Evolutionary conservation across 2,888 invertebrate species (phyloP).

Genomic region (Aphodius granarius): DNA sequence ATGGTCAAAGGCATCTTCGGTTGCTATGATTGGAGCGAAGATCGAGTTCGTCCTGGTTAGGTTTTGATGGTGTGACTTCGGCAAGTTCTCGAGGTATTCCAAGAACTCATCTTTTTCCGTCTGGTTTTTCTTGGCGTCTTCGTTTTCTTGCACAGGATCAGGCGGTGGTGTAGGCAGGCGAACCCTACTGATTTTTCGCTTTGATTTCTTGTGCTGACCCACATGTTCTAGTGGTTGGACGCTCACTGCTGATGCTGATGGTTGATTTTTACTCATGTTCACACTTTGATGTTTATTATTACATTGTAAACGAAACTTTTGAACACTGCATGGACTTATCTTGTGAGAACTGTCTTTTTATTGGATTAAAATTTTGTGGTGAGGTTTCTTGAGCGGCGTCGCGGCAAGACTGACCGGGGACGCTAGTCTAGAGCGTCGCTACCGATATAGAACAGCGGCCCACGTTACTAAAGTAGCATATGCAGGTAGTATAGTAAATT

Average conservation of each 20-base stretch:
- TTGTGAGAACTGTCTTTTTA: conserved; percentile 8
- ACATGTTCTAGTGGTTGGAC: conserved; percentile 31
- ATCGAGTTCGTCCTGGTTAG: conserved; percentile 57
- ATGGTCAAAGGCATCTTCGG: conserved; percentile 74
- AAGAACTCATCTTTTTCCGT: conserved; percentile 52
- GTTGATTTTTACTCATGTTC: conserved; percentile 32
- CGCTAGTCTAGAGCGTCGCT: conserved; percentile 37
- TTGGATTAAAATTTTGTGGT: not conserved
- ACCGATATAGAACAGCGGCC: conserved; percentile 47
- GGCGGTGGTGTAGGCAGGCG: conserved; percentile 55
- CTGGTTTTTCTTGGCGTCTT: conserved; percentile 26
- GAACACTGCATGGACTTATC: not conserved
- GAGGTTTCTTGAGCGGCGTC: conserved; percentile 17
- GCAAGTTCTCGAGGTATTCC: conserved; percentile 53
- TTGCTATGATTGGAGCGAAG: conserved; percentile 61
- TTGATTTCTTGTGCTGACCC: conserved; percentile 23
- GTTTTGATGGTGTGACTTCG: conserved; percentile 38
- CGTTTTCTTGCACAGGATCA: conserved; percentile 44
- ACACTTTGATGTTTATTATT: not conserved
- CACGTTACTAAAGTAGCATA: conserved; percentile 41
- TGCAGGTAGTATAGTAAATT: conserved; percentile 20
- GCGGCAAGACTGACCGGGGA: conserved; percentile 45
- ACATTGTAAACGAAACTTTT: not conserved
- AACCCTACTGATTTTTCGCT: conserved; percentile 39
- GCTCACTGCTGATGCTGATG: conserved; percentile 27